Evolutionary conservation across 2,888 invertebrate genomes (phyloP).

Genomic region (Augochlorella aurata): DNA sequence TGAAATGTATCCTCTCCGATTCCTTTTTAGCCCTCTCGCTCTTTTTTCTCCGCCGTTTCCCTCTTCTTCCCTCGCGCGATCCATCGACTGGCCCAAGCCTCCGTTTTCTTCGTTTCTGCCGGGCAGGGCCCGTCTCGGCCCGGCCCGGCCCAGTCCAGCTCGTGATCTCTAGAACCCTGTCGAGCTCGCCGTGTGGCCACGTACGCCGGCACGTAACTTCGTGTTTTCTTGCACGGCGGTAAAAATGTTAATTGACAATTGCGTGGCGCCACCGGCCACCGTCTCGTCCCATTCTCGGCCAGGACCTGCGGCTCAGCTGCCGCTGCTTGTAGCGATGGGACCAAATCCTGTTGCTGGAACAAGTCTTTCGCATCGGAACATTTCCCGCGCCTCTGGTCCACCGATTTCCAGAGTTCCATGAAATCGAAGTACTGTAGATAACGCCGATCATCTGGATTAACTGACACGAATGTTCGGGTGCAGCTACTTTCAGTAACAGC

Average conservation of each 20-base stretch:
- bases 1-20: constrained; percentile 73
- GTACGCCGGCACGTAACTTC: constrained; percentile 68
- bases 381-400: background rate
- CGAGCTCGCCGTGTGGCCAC: constrained; percentile 57
- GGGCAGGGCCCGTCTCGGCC: background rate
- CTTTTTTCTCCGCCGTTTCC: constrained; percentile 7
- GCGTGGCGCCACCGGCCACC: constrained; percentile 77
- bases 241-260: constrained; percentile 81
- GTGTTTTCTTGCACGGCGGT: constrained; percentile 78
- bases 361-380: background rate
- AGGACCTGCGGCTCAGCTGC: constrained; percentile 20
- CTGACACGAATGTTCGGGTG: too few species aligned
- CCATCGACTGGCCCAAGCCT: constrained; percentile 12
- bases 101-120: constrained; percentile 20
- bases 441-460: too few species aligned
- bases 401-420: too few species aligned
- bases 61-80: constrained; percentile 6
- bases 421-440: too few species aligned
- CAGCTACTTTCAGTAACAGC: too few species aligned
- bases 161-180: constrained; percentile 60
- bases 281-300: constrained; percentile 58
- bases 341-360: background rate
- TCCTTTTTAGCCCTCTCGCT: constrained; percentile 12
- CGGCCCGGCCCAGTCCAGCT: constrained; percentile 2
- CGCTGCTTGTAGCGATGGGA: background rate